A percentile compares a stretch with the other conserved stretches of the same genome.
phyloP scores from a whole-genome alignment of 2,888 invertebrate species.

The Drosophila putrida region DNA sequence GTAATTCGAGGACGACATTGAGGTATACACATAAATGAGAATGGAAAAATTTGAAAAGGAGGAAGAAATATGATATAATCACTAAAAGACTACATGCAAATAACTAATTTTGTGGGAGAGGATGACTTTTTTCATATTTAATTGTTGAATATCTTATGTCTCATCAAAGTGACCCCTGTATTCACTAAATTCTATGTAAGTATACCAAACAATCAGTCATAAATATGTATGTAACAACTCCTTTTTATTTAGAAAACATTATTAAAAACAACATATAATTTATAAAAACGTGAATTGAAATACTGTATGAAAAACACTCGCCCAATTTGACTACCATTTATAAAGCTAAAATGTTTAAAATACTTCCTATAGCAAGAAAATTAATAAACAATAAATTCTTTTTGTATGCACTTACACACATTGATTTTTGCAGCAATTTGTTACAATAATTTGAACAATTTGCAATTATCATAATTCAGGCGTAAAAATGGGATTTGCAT shows the following conservation, averaged over 20 bases:
- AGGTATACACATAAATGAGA: neutral
- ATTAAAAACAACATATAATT: no score
- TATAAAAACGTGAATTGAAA: no score
- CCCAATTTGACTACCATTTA: neutral
- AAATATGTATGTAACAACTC: neutral
- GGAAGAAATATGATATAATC: neutral
- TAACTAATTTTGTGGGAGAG: neutral
- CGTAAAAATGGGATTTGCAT: conserved; percentile 25
- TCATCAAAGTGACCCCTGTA: no score
- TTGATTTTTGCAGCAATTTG: conserved; percentile 18
- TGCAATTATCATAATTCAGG: conserved; percentile 71
- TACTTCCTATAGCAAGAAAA: neutral
- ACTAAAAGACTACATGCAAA: neutral
- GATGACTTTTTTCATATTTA: no score
- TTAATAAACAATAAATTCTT: neutral
- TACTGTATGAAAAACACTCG: neutral
- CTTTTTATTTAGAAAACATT: no score
- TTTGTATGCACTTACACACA: neutral
- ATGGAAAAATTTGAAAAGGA: conserved; percentile 2
- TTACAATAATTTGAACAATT: conserved; percentile 30
- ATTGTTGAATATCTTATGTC: no score
- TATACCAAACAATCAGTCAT: neutral
- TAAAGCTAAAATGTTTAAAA: neutral
- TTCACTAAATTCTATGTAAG: no score
- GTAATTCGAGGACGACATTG: neutral